phyloP scores from a whole-genome alignment of 2,888 invertebrate species.

The Drosophila leonis region DNA sequence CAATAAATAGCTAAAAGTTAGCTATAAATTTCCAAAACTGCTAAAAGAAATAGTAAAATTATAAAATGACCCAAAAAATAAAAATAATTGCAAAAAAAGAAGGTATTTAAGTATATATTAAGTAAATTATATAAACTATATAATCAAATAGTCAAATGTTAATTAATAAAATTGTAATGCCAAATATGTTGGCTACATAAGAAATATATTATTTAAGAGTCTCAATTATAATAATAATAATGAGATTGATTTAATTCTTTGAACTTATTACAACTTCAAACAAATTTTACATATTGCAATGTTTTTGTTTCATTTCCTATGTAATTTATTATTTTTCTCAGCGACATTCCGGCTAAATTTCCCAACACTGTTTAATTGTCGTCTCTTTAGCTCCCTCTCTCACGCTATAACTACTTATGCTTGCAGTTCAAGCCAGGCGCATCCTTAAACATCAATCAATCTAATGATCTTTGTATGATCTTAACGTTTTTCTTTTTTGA shows the following conservation, averaged over 20 bases:
- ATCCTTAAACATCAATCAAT: constrained; percentile 80
- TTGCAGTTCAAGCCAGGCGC: constrained; percentile 35
- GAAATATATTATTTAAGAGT: too few relatives aligned
- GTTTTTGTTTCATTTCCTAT: too few relatives aligned
- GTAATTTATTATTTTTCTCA: background rate
- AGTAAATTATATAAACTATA: too few relatives aligned
- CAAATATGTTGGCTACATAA: too few relatives aligned
- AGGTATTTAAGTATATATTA: background rate
- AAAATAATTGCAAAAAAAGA: background rate
- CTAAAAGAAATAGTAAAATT: background rate
- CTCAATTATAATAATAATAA: too few relatives aligned
- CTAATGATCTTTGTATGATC: constrained; percentile 72
- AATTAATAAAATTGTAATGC: too few relatives aligned
- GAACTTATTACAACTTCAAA: too few relatives aligned
- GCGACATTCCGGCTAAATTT: constrained; percentile 1
- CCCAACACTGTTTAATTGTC: constrained; percentile 10
- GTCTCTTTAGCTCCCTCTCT: background rate
- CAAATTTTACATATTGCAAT: too few relatives aligned
- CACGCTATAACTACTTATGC: constrained; percentile 1
- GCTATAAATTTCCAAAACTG: background rate
- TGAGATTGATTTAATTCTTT: too few relatives aligned
- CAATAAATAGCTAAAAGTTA: constrained; percentile 13
- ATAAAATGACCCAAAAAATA: background rate
- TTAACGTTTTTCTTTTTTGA: constrained; percentile 28
- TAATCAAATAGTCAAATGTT: too few relatives aligned